Conservation (phyloP, 2,888 invertebrate genomes). For the Junonia oenone region DNA sequence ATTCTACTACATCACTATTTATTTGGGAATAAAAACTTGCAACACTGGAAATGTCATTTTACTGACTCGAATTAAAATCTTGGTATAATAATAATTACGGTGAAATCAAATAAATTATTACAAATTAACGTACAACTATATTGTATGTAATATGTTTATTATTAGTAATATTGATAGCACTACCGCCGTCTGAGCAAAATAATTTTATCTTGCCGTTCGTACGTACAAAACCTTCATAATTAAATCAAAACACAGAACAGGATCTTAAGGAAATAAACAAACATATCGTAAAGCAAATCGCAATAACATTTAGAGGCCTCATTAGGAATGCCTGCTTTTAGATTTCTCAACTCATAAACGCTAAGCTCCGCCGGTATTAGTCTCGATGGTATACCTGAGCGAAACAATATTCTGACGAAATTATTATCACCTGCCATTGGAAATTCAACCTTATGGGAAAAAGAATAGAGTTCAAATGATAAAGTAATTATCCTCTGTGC, state of each 20-base stretch:
- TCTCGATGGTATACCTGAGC: constrained; percentile 28
- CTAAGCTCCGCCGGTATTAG: constrained; percentile 28
- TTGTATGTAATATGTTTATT: too few species aligned
- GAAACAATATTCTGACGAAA: constrained; percentile 27
- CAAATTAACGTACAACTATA: too few species aligned
- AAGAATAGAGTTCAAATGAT: neutral
- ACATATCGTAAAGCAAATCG: neutral
- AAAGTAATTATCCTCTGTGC: neutral
- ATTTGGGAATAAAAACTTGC: too few species aligned
- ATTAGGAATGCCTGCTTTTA: constrained; percentile 11
- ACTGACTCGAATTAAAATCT: too few species aligned
- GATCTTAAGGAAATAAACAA: neutral
- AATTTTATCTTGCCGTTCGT: too few species aligned
- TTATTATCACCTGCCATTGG: constrained; percentile 11
- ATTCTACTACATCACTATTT: too few species aligned
- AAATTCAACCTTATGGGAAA: constrained; percentile 11
- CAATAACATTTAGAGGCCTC: constrained; percentile 1
- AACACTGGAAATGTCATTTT: too few species aligned
- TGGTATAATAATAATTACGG: too few species aligned
- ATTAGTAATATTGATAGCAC: too few species aligned
- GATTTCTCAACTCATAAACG: constrained; percentile 25
- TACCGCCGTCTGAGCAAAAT: too few species aligned
- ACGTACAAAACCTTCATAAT: neutral
- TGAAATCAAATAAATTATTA: too few species aligned
- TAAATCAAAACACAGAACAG: neutral